Evolutionary conservation across 2,888 invertebrate genomes (phyloP), one percentile per base, ranked within the genome.

Genomic region (Tetragonisca angustula): DNA sequence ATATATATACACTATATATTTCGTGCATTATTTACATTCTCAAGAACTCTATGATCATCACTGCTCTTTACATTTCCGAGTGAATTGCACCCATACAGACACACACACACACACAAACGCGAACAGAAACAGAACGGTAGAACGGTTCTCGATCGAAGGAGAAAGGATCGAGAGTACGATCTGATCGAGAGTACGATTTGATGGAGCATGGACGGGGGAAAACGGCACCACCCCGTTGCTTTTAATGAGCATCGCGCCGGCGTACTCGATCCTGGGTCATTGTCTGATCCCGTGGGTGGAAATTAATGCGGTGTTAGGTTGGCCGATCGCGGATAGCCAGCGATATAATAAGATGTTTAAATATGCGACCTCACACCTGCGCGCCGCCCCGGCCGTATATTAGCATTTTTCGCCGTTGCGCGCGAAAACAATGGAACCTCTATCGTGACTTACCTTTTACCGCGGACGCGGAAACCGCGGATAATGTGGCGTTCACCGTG

Each of bases 331-430:
- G 79, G 68, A 50, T 21, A 69, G 62, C 11, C 59, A 17, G 15
- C 76, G 83, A 89, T 89, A 84, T 86, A 89, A 82, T 89, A 85
- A 89, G 89, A 89, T 82, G 88, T 89, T 89, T 89, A 87, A 84
- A 84, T 85, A 85, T 81, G 88, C 85, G 81, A 83, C 78, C 88
- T 89, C 86, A 83, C 89, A 86, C 89, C 86, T 88, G 84, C 89
- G 84, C 89, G 67, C 82, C 77, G 56, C 71, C 79, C 70, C 73
- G 70, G 52, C 65, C 43, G 59, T 83, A 87, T 81, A 88, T 87
- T 84, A 84, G 67, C 76, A 67, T 83, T 86, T 85, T 83, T 82
- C 79, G 68, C 72, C 62, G 77, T 69, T 56, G 65, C 76, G 32
- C 72, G 71, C 50, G 78, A 83, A 74, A 27, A 89, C 87, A 89